These are phyloP conservation scores for Polypedilum vanderplanki DNA, from an alignment of 1,140 invertebrate genomes.

Conservation along the genomic window DNA sequence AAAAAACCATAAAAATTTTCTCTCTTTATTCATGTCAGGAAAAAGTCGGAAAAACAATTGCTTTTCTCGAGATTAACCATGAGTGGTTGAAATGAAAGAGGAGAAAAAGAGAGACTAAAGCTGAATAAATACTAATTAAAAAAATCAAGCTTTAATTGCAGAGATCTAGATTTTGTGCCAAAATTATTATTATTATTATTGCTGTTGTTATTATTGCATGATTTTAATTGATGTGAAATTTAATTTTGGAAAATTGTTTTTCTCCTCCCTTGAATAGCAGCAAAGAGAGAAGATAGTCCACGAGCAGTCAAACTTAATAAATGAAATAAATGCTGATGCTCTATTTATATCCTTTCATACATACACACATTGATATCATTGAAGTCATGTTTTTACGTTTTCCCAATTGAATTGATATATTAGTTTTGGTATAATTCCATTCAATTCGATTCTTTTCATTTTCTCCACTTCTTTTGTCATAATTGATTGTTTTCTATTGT, in stretches of 20 bases:
- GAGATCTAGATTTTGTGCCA: slow-evolving; percentile 8
- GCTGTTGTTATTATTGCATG: neutral
- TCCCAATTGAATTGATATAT: slow-evolving; percentile 18
- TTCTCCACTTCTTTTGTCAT: neutral
- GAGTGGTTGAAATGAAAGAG: too few relatives aligned
- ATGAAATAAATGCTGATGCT: slow-evolving; percentile 8
- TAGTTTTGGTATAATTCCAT: neutral
- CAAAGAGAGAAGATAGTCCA: too few relatives aligned
- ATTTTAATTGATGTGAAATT: slow-evolving; percentile 15
- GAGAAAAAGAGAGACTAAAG: neutral
- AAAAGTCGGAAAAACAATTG: too few relatives aligned
- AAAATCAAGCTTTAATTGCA: slow-evolving; percentile 7
- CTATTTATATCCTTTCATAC: neutral
- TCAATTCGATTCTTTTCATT: neutral
- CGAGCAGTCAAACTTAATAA: neutral
- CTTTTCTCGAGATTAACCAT: neutral
- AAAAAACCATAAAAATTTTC: neutral
- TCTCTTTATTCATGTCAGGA: too few relatives aligned
- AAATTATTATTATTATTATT: neutral
- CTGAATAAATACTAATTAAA: neutral
- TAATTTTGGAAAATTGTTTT: slow-evolving; percentile 4
- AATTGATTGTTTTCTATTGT: slow-evolving; percentile 9
- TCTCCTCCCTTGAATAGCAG: neutral
- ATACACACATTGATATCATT: neutral
- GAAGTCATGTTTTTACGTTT: neutral